Evolutionary conservation across 2,797 vertebrate species (phyloP).

Genomic region (Pantherophis vulpinus): DNA sequence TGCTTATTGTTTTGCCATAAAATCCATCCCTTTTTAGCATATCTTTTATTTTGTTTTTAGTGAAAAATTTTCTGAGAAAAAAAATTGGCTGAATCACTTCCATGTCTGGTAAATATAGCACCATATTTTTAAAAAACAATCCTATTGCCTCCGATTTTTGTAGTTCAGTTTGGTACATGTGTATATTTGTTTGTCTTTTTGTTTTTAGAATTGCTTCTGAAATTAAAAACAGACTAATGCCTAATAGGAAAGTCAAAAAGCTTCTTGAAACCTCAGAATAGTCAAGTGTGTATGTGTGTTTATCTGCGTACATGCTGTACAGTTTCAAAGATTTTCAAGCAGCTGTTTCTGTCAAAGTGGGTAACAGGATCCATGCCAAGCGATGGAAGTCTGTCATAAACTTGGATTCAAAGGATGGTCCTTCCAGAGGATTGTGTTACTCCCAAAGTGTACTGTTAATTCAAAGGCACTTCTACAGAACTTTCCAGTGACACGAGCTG

Average conservation of each 20-base stretch:
- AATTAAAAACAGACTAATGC: neutral
- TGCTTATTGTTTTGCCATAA: neutral
- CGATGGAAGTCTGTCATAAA: neutral
- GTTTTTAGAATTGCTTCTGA: slow-evolving; percentile 3
- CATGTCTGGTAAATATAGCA: neutral
- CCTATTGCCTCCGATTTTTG: neutral
- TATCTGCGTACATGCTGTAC: neutral
- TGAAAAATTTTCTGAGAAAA: neutral
- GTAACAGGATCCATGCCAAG: slow-evolving; percentile 8
- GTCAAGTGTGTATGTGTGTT: neutral
- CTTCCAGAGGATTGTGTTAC: slow-evolving; percentile 11
- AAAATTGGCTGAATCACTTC: neutral
- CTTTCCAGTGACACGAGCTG: neutral
- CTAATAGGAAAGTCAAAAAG: neutral
- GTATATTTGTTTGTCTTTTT: neutral
- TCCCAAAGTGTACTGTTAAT: neutral
- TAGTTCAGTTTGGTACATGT: neutral
- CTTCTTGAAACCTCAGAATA: neutral
- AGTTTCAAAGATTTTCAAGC: neutral
- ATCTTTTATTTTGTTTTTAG: neutral
- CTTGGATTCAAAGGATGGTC: neutral
- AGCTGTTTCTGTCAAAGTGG: slow-evolving; percentile 9
- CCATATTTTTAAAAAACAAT: neutral
- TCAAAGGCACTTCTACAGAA: neutral
- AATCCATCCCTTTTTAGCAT: neutral